Evolutionary conservation across 1,140 invertebrate species (phyloP), one percentile per base, ranked within the genome.

Genomic region (Lerema accius): DNA sequence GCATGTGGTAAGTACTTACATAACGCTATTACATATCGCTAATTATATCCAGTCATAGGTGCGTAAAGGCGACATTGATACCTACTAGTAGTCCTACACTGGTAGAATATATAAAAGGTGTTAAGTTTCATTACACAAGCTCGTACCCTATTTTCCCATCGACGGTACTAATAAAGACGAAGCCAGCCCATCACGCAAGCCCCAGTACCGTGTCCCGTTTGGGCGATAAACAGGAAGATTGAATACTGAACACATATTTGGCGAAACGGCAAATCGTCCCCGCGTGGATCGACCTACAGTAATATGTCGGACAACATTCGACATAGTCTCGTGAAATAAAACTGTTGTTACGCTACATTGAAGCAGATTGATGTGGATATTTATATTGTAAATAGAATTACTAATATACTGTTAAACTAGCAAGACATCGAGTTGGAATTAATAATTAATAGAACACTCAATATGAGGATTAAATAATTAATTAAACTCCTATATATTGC

Each of bases 201-300:
- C 43, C 55, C 55, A 59, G 55, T 23, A 39, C 55, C 14, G 26
- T 26, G 68, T 73, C 73, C 68, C 73, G 50, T 51, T 66, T 61
- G 68, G 65, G 63, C 63, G 66, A 73, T 73, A 73, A 70, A 65
- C 59, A 63, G 50, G 50, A 76, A 67, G 73, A 76, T 76, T 76
- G 73, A 76, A 76, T 76, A 73, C 71, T 67, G 71, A 71, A 64
- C 65, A 76, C 73, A 76, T 76, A 76, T 76, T 76, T 76, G 71
- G 66, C 46, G 58, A 56, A 65, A 63, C 60, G 66, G 71, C 66
- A 71, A 76, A 76, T 73, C 65, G 71, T 53, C 51, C 71, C 73
- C 66, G 61, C 40, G 71, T 61, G 73, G 64, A 53, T 67, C 68
- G 62, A 16, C 42, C 42, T 15, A 11, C 14, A 14, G 42, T 46